Evolutionary conservation across 2,797 vertebrate genomes (phyloP).

Genomic region (Coreius guichenoti): DNA sequence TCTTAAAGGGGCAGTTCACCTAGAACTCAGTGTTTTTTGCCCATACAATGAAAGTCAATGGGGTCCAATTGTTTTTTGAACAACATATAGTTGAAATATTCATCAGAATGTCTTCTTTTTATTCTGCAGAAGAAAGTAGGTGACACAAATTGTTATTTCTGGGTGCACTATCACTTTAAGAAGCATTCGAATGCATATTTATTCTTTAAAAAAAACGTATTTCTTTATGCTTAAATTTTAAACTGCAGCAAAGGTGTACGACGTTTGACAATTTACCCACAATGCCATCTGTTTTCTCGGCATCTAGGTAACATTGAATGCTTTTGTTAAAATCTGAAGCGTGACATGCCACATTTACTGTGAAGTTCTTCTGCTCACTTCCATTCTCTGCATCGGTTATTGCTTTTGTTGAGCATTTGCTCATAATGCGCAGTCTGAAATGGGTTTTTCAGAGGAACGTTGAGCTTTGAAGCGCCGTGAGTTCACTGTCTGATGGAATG

Average conservation of each 20-base stretch:
- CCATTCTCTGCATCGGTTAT: constrained; percentile 36
- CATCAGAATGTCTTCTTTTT: background rate
- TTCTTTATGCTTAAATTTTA: background rate
- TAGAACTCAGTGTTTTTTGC: background rate
- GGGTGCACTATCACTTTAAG: no score
- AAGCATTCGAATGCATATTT: background rate
- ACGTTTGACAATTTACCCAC: background rate
- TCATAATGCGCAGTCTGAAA: constrained; percentile 21
- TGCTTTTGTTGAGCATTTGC: constrained; percentile 23
- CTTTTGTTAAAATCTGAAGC: constrained; percentile 22
- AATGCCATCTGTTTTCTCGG: constrained; percentile 14
- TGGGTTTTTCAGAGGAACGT: constrained; percentile 21
- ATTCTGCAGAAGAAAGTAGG: background rate
- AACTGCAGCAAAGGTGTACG: background rate
- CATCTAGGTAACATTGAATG: background rate
- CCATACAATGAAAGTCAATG: background rate
- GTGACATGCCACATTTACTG: constrained; percentile 27
- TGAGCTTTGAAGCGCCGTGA: constrained; percentile 30
- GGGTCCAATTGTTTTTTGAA: background rate
- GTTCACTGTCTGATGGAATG: constrained; percentile 29
- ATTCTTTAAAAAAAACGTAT: background rate
- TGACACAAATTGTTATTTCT: no score
- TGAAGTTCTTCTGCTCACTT: constrained; percentile 17
- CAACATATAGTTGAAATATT: background rate
- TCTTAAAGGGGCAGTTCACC: background rate